Evolutionary conservation across 1,140 invertebrate species (phyloP).

Genomic region (Portunus trituberculatus): DNA sequence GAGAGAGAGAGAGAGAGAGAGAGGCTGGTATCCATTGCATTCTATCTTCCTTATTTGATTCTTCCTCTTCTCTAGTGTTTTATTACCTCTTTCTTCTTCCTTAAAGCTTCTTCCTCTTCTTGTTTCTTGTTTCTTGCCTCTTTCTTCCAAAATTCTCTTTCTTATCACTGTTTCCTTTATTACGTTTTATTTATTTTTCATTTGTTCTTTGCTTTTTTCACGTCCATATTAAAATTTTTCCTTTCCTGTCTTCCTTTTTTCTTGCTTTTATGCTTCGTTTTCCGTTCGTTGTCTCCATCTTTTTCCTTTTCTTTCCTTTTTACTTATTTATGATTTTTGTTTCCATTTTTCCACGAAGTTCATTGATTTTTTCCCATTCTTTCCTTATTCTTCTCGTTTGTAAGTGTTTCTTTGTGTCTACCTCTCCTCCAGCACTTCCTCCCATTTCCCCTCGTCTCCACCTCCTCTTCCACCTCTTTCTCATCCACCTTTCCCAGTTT

Average conservation of each 20-base stretch:
- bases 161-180: neutral
- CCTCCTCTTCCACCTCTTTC: neutral
- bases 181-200: too few species aligned
- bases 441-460: neutral
- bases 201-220: too few species aligned
- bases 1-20: too few species aligned
- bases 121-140: too few species aligned
- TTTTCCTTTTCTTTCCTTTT: neutral
- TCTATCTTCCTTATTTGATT: neutral
- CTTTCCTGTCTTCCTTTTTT: neutral
- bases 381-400: neutral
- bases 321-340: neutral
- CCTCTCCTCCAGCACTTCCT: neutral
- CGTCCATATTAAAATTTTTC: neutral
- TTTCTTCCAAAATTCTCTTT: neutral
- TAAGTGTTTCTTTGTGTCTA: neutral
- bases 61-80: neutral
- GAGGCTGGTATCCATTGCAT: neutral
- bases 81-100: neutral
- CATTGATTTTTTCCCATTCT: neutral
- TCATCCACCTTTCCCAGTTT: neutral
- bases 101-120: neutral
- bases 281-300: neutral
- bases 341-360: neutral
- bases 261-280: neutral